Percentiles rank a stretch among this genome's conserved stretches.
Conservation (phyloP, 2,797 vertebrate species). For the Chelon labrosus region DNA sequence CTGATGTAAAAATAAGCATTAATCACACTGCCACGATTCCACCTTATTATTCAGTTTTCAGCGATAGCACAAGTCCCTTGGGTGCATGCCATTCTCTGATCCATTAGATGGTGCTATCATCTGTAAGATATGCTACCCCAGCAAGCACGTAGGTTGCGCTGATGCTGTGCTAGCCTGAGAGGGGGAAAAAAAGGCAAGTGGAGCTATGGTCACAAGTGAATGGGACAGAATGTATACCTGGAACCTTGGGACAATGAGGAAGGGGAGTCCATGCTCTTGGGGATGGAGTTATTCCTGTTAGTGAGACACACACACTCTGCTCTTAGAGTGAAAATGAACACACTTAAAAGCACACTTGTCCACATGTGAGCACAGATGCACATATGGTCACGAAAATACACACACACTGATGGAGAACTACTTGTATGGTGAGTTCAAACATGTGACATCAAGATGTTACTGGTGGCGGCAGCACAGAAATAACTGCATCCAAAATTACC, state of each 20-base stretch:
- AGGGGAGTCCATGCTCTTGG: slow-evolving; percentile 81
- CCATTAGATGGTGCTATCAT: slow-evolving; percentile 66
- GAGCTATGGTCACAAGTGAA: slow-evolving; percentile 52
- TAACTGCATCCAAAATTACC: slow-evolving; percentile 69
- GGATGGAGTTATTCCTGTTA: slow-evolving; percentile 87
- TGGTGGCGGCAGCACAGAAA: neutral
- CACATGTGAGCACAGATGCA: slow-evolving; percentile 15
- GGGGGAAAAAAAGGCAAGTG: slow-evolving; percentile 34
- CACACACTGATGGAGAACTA: slow-evolving; percentile 36
- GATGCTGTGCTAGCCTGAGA: slow-evolving; percentile 44
- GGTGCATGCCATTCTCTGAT: slow-evolving; percentile 48
- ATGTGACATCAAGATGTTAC: slow-evolving; percentile 12
- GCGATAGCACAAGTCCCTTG: slow-evolving; percentile 18
- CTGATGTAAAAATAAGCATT: slow-evolving; percentile 18
- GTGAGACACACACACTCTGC: slow-evolving; percentile 81
- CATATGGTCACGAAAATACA: slow-evolving; percentile 26
- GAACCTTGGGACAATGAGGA: slow-evolving; percentile 72
- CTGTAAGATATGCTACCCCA: slow-evolving; percentile 36
- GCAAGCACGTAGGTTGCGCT: slow-evolving; percentile 5
- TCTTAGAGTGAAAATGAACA: slow-evolving; percentile 73
- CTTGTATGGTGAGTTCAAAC: slow-evolving; percentile 33
- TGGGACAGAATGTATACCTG: slow-evolving; percentile 79
- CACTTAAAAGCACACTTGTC: slow-evolving; percentile 32
- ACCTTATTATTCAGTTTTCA: slow-evolving; percentile 16
- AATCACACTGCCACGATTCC: neutral